Base-by-base conservation (phyloP, 2,113 vertebrate genomes). In the Genyomyrus donnyi region DNA sequence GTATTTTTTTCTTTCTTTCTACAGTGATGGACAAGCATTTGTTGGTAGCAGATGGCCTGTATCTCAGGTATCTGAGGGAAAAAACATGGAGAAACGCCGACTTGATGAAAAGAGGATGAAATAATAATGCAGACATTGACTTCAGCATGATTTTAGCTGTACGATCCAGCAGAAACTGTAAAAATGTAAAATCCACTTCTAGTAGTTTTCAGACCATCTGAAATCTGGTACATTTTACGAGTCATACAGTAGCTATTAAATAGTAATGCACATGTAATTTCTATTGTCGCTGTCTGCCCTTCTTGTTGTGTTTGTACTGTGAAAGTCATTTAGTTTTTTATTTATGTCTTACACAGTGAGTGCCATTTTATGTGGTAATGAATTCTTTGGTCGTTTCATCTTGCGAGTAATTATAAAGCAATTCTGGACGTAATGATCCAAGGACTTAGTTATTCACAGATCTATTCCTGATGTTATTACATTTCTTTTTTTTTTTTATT, bases 401-500 rank as follows among this genome's bases (percentile, higher is more conserved):
- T 94, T 94, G 93, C 70, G 91, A 92, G 88, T 88, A 90, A 91
- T 91, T 93, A 91, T 93, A 94, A 94, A 92, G 89, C 92, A 89
- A 93, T 94, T 94, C 93, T 93, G 95, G 89, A 90, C 91, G 93
- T 94, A 95, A 95, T 95, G 93, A 94, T 93, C 91, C 95, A 90
- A 92, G 90, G 91, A 91, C 91, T 92, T 93, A 91, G 92, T 93
- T 93, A 93, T 94, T 94, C 93, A 94, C 93, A 94, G 94, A 95
- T 94, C 92, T 94, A 92, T 95, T 94, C 92, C 92, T 90, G 91
- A 91, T 92, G 94, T 95, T 95, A 94, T 94, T 94, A 93, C 93
- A 92, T 95, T 95, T 96, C 92, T 92, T 92, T 93, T 92, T 96
- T 92, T 93, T 92, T 93, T 92, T 92, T 93, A 92, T 94, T 92